These are phyloP conservation scores for Aplocera efformata DNA, from an alignment of 2,888 invertebrate species.

Conservation along the genomic window DNA sequence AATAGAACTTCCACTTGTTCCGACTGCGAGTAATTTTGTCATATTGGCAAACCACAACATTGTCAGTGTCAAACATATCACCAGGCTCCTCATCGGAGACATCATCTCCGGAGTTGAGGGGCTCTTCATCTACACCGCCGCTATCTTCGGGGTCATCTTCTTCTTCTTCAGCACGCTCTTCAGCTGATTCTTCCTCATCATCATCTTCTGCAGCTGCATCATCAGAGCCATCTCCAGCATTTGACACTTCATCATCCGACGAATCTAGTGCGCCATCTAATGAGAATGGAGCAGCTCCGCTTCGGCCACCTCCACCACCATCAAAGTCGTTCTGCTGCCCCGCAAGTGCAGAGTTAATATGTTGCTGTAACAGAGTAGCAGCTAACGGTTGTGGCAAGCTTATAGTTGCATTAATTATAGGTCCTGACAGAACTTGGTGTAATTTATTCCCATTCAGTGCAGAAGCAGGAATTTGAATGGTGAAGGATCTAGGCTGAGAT, in stretches of 20 bases:
- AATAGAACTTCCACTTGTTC: slow-evolving; percentile 99
- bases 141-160: slow-evolving; percentile 87
- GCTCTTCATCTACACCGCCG: slow-evolving; percentile 87
- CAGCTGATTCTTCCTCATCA: slow-evolving; percentile 89
- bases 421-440: slow-evolving; percentile 89
- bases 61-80: slow-evolving; percentile 98
- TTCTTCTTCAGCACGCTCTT: slow-evolving; percentile 82
- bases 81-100: slow-evolving; percentile 97
- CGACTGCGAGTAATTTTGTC: slow-evolving; percentile 99
- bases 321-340: slow-evolving; percentile 73
- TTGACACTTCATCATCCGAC: slow-evolving; percentile 88
- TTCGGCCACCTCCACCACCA: slow-evolving; percentile 70
- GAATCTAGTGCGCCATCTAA: slow-evolving; percentile 85
- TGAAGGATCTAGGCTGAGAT: slow-evolving; percentile 86
- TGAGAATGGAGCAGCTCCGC: slow-evolving; percentile 67
- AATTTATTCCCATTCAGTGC: slow-evolving; percentile 87
- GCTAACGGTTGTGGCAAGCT: slow-evolving; percentile 90
- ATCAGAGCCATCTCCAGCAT: slow-evolving; percentile 78
- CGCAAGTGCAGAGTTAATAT: slow-evolving; percentile 89
- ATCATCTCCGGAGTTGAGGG: slow-evolving; percentile 97
- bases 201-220: slow-evolving; percentile 86
- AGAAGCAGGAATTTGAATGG: slow-evolving; percentile 94
- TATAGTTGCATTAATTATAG: slow-evolving; percentile 94
- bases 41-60: slow-evolving; percentile 99
- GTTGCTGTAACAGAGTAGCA: slow-evolving; percentile 91